Base-by-base conservation (phyloP, 2,113 vertebrate genomes). In the Cyanoramphus novaezelandiae region DNA sequence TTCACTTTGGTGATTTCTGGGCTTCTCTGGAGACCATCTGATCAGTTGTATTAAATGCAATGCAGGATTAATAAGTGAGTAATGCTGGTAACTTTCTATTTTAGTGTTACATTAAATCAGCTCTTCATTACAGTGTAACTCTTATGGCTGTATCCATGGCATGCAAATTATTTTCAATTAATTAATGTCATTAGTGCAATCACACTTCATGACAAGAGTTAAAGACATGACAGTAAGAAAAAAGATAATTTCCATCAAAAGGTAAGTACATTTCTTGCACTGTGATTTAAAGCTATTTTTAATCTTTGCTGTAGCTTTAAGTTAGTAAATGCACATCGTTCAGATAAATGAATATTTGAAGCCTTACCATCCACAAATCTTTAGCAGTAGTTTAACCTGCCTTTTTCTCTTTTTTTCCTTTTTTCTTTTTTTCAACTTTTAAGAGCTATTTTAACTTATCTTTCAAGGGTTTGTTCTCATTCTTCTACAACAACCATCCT, bases 21-120 rank as follows among this genome's bases (percentile, higher is more conserved):
- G 8, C 28, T 78, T 92, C 79, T 91, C 63, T 82, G 31, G 49
- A 86, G 64, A 80, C 17, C 41, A 52, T 69, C 33, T 93, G 16
- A 46, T 74, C 37, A 49, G 4, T 81, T 97, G 79, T 64, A 86
- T 77, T 83, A 87, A 89, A 69, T 79, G 62, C 35, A 86, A 17
- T 63, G 41, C n/a, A 43, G 10, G 47, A 82, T 67, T 87, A 84
- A 63, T 71, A 87, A 69, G 65, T 19, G 4, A 88, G 29, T 89
- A 92, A 57, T 92, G 43, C 71, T 8, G 28, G 50, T 63, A 95
- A 80, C 18, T 69, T 31, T 90, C 53, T 94, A 79, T 77, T 97
- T 90, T 35, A 94, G 85, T 79, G 35, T 19, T 79, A 35, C 31
- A 76, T 93, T 87, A 91, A 96, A 95, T 94, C 95, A 95, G 65